phyloP scores from a whole-genome alignment of 2,113 vertebrate species.

The Cyanistes caeruleus region DNA sequence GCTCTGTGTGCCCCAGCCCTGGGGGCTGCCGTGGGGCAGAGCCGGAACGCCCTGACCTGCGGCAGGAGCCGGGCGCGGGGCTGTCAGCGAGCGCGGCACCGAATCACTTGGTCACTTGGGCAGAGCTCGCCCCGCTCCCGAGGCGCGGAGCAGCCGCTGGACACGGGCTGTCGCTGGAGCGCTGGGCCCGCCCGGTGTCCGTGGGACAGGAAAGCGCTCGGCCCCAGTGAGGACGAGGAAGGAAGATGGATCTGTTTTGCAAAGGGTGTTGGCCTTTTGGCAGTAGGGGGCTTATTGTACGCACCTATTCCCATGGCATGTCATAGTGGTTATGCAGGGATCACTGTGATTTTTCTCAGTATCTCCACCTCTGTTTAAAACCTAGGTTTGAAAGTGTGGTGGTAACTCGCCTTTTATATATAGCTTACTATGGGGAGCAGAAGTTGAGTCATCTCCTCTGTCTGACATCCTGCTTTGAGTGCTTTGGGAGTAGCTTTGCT shows the following conservation, averaged over 20 bases:
- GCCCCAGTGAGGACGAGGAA: background rate
- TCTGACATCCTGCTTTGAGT: conserved; percentile 13
- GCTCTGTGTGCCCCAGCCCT: background rate
- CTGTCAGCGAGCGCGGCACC: background rate
- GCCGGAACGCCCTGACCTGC: background rate
- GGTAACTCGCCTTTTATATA: conserved; percentile 18
- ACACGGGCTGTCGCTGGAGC: background rate
- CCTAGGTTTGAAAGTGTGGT: background rate
- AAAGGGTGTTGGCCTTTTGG: conserved; percentile 18
- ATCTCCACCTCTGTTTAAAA: background rate
- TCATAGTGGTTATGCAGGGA: background rate
- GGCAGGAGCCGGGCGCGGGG: background rate
- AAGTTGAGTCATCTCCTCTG: conserved; percentile 52
- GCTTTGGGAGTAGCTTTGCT: background rate
- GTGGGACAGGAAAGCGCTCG: background rate
- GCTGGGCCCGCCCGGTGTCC: background rate
- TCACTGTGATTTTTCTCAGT: background rate
- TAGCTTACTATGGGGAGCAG: background rate
- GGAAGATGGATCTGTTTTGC: background rate
- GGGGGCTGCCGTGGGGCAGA: background rate
- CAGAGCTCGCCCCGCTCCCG: too few relatives aligned
- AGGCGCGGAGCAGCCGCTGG: background rate
- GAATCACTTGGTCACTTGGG: background rate
- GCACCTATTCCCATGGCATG: background rate
- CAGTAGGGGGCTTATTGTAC: background rate